Percentiles rank a stretch among this genome's conserved stretches.
Conservation (phyloP, 2,888 invertebrate species). For the Homarus gammarus region DNA sequence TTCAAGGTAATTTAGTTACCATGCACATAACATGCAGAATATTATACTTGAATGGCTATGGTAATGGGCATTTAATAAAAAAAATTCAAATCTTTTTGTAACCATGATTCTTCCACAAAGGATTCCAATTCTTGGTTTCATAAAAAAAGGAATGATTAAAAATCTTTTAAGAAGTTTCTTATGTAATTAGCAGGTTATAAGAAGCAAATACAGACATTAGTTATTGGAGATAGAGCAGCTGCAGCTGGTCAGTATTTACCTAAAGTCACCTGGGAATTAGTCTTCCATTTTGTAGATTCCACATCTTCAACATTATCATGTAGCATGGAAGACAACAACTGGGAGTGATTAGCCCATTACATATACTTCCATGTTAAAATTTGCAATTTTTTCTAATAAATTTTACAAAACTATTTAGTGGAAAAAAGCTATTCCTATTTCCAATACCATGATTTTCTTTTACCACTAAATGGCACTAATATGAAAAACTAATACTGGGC, state of each 20-base stretch:
- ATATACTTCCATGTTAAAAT: no score
- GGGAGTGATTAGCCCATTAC: no score
- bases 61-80: no score
- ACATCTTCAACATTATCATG: neutral
- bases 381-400: no score
- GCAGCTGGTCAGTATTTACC: neutral
- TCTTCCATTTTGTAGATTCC: neutral
- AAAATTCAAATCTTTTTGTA: no score
- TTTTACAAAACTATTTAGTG: no score
- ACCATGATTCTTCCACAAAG: neutral
- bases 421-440: no score
- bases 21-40: no score
- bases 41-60: no score
- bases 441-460: neutral
- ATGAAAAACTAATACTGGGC: neutral
- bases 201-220: neutral
- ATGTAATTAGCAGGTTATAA: conserved; percentile 4
- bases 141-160: neutral
- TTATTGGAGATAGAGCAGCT: neutral
- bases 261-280: neutral
- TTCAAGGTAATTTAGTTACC: no score
- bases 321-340: neutral
- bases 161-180: neutral
- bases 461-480: neutral
- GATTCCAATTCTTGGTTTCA: neutral